phyloP scores from a whole-genome alignment of 2,797 vertebrate species.

The Clarias platycephalus region DNA sequence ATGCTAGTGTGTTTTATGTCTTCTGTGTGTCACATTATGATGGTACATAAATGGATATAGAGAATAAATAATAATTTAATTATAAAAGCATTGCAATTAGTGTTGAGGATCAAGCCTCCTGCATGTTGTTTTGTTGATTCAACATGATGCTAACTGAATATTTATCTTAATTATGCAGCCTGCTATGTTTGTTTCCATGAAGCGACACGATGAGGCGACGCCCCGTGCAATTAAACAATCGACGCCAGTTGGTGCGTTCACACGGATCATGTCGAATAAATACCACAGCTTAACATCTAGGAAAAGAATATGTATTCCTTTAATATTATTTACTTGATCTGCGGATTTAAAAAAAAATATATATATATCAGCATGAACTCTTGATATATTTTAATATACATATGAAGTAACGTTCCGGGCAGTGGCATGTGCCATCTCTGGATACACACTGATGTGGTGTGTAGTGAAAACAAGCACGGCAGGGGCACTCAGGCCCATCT shows the following conservation, averaged over 20 bases:
- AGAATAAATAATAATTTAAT: no score
- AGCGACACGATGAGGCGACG: not conserved
- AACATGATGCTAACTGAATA: not conserved
- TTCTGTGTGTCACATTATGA: no score
- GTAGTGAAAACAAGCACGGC: slow-evolving; percentile 66
- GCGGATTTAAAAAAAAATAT: not conserved
- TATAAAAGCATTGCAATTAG: not conserved
- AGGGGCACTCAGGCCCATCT: slow-evolving; percentile 71
- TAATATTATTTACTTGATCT: not conserved
- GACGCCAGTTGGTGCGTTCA: not conserved
- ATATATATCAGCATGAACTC: no score
- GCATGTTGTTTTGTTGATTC: not conserved
- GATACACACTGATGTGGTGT: slow-evolving; percentile 44
- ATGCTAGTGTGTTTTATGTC: no score
- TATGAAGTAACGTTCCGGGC: slow-evolving; percentile 1
- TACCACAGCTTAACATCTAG: not conserved
- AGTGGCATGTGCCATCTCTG: slow-evolving; percentile 43
- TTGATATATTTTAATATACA: no score
- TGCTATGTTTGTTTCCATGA: not conserved
- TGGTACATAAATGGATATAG: not conserved
- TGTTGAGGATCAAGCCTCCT: not conserved
- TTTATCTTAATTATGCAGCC: not conserved
- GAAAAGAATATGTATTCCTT: not conserved
- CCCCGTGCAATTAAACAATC: not conserved
- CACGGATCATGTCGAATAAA: not conserved